Percentiles rank a stretch among this genome's conserved stretches.
phyloP scores from a whole-genome alignment of 2,797 vertebrate species.

The Urosaurus nigricauda region DNA sequence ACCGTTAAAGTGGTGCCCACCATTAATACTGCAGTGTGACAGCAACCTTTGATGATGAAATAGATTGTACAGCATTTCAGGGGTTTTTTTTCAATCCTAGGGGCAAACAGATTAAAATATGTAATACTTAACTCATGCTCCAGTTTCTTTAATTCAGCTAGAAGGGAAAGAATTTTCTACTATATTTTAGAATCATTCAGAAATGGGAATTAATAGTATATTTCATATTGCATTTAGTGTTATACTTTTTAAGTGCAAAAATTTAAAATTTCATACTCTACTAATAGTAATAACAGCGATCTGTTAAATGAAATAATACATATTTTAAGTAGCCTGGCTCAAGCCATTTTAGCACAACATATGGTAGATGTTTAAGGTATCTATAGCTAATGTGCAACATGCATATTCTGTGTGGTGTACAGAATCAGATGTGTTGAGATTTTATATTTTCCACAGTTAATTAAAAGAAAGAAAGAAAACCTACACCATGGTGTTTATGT shows the following conservation, averaged over 20 bases:
- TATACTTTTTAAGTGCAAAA: neutral
- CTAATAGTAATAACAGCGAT: neutral
- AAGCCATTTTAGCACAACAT: neutral
- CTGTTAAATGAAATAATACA: neutral
- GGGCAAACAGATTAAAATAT: neutral
- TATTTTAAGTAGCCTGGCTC: neutral
- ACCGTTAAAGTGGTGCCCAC: no score
- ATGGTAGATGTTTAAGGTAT: neutral
- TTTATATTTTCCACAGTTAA: neutral
- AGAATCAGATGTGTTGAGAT: neutral
- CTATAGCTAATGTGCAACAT: neutral
- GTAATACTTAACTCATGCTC: neutral
- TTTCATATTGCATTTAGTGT: neutral
- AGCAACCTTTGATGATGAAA: neutral
- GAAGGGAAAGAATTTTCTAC: neutral
- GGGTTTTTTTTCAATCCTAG: neutral
- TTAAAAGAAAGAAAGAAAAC: neutral
- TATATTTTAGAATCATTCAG: neutral
- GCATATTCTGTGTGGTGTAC: neutral
- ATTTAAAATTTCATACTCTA: neutral
- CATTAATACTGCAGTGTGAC: no score
- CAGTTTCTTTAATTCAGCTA: neutral
- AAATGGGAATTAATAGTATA: neutral
- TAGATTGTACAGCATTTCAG: neutral
- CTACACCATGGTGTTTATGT: neutral